Conservation (phyloP, 2,797 vertebrate species). For the Pseudomugil tenellus region DNA sequence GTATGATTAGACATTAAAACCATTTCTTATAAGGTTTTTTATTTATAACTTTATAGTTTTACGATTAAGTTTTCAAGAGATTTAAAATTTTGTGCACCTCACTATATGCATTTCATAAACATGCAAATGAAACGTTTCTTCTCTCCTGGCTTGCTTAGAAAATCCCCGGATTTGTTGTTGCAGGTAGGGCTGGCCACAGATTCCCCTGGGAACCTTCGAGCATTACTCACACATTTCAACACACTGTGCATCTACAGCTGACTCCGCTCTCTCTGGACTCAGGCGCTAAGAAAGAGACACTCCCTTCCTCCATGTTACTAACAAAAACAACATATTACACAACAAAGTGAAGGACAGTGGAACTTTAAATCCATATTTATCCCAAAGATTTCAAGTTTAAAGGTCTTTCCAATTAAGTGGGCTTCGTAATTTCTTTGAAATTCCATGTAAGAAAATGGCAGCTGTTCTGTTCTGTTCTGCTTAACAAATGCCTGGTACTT, state of each 20-base stretch:
- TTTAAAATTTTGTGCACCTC: neutral
- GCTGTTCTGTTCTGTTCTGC: slow-evolving; percentile 60
- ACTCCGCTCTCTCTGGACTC: slow-evolving; percentile 21
- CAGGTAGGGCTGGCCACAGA: slow-evolving; percentile 48
- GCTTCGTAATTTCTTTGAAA: slow-evolving; percentile 46
- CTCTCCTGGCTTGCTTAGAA: slow-evolving; percentile 49
- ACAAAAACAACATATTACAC: slow-evolving; percentile 35
- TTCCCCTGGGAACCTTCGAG: slow-evolving; percentile 28
- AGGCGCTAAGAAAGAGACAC: slow-evolving; percentile 13
- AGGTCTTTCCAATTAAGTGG: slow-evolving; percentile 41
- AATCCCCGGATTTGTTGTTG: slow-evolving; percentile 20
- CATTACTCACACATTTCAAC: slow-evolving; percentile 50
- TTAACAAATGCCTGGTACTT: slow-evolving; percentile 43
- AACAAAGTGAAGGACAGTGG: slow-evolving; percentile 19
- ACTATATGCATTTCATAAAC: slow-evolving; percentile 5
- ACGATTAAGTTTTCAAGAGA: neutral
- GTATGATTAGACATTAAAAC: neutral
- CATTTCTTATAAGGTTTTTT: neutral
- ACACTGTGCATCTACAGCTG: slow-evolving; percentile 27
- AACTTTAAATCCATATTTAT: slow-evolving; percentile 44
- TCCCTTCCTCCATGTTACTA: slow-evolving; percentile 26
- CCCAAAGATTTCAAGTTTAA: slow-evolving; percentile 19
- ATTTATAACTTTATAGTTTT: neutral
- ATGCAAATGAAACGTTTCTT: slow-evolving; percentile 29
- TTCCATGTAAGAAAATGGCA: slow-evolving; percentile 39